Evolutionary conservation across 2,797 vertebrate genomes (phyloP).

Genomic region (Hippopotamyrus pictus): DNA sequence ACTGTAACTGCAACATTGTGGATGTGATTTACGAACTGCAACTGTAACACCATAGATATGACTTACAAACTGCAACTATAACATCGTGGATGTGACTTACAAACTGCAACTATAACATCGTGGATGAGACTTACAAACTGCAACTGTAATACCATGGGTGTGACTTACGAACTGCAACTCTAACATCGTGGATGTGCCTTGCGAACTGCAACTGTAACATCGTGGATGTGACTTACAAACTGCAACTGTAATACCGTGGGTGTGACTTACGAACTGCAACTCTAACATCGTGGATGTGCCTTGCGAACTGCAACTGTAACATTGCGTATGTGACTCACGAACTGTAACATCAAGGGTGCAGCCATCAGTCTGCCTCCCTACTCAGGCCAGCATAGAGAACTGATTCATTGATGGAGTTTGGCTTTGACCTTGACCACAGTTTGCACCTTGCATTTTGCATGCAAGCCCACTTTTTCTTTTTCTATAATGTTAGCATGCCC

Average conservation of each 20-base stretch:
- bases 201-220: background rate
- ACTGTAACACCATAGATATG: background rate
- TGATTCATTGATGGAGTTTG: background rate
- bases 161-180: too few relatives aligned
- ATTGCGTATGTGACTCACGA: too few relatives aligned
- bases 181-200: too few relatives aligned
- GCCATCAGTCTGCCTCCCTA: background rate
- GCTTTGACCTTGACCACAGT: background rate
- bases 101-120: background rate
- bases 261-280: background rate
- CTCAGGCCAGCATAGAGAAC: background rate
- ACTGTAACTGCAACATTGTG: background rate
- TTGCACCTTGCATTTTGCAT: background rate
- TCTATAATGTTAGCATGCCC: background rate
- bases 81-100: background rate
- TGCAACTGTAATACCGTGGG: background rate
- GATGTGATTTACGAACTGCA: background rate
- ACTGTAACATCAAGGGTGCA: background rate
- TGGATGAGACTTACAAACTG: background rate
- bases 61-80: background rate
- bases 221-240: background rate
- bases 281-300: too few relatives aligned
- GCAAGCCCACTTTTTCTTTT: background rate
- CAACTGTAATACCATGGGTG: background rate
- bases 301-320: too few relatives aligned